Evolutionary conservation across 2,888 invertebrate genomes (phyloP).

Genomic region (Perizoma affinitatum): DNA sequence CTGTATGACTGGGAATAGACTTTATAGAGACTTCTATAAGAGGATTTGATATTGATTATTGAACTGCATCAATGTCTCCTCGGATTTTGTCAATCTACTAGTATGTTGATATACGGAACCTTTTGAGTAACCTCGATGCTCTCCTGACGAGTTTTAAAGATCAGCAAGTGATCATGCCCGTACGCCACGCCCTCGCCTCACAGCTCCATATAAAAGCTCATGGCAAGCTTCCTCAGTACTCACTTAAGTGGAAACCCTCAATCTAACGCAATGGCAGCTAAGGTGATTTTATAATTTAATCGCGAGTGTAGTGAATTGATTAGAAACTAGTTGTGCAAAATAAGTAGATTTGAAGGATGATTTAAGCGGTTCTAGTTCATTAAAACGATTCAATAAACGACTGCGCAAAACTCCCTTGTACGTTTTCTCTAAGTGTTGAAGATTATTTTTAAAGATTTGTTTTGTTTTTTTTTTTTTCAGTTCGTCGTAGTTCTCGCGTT

Average conservation of each 20-base stretch:
- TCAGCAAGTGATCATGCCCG: conserved; percentile 62
- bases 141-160: conserved; percentile 60
- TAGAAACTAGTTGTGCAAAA: conserved; percentile 14
- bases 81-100: too few relatives aligned
- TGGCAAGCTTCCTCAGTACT: conserved; percentile 55
- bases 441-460: background rate
- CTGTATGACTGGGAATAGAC: too few relatives aligned
- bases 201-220: conserved; percentile 72
- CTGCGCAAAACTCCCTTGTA: too few relatives aligned
- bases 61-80: too few relatives aligned
- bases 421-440: too few relatives aligned
- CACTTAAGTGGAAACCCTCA: conserved; percentile 68
- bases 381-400: too few relatives aligned
- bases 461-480: conserved; percentile 50
- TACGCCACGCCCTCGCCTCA: conserved; percentile 68
- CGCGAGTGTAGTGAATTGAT: conserved; percentile 43
- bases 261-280: conserved; percentile 75
- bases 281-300: conserved; percentile 62
- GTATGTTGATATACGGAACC: conserved; percentile 29
- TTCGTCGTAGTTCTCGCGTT: conserved; percentile 74
- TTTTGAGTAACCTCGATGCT: background rate
- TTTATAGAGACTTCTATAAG: too few relatives aligned
- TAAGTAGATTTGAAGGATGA: conserved; percentile 1
- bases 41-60: too few relatives aligned
- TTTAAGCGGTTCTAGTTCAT: too few relatives aligned